phyloP scores from a whole-genome alignment of 2,888 invertebrate genomes.

The Rhogogaster chlorosoma region DNA sequence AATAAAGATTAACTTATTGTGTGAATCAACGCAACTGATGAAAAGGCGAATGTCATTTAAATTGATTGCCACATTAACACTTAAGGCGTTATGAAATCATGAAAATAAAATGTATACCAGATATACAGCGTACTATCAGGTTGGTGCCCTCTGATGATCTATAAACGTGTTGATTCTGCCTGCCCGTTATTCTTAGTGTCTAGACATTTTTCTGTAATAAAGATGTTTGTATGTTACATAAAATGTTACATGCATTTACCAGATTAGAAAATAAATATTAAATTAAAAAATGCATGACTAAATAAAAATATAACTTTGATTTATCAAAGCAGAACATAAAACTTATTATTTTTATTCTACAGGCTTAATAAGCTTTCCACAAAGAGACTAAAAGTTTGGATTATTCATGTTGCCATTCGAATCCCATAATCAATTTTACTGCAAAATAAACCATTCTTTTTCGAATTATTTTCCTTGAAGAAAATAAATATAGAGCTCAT shows the following conservation, averaged over 20 bases:
- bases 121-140: conserved; percentile 74
- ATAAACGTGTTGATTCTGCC: conserved; percentile 77
- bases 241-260: conserved; percentile 54
- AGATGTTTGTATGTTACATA: conserved; percentile 66
- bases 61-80: conserved; percentile 66
- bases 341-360: not conserved
- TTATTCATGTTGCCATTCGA: not conserved
- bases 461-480: not conserved
- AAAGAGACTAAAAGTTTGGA: not conserved
- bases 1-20: not conserved
- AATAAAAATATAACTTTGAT: conserved; percentile 13
- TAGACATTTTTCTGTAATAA: conserved; percentile 76
- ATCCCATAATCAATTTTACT: not conserved
- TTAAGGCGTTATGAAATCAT: conserved; percentile 64
- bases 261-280: conserved; percentile 36
- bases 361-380: not conserved
- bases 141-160: conserved; percentile 73
- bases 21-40: not conserved
- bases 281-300: conserved; percentile 34
- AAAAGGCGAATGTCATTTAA: conserved; percentile 58
- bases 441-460: not conserved
- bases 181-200: conserved; percentile 76
- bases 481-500: not conserved
- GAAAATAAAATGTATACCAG: conserved; percentile 76
- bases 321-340: not conserved